phyloP scores from a whole-genome alignment of 2,797 vertebrate species.

The Macrochelys suwanniensis region DNA sequence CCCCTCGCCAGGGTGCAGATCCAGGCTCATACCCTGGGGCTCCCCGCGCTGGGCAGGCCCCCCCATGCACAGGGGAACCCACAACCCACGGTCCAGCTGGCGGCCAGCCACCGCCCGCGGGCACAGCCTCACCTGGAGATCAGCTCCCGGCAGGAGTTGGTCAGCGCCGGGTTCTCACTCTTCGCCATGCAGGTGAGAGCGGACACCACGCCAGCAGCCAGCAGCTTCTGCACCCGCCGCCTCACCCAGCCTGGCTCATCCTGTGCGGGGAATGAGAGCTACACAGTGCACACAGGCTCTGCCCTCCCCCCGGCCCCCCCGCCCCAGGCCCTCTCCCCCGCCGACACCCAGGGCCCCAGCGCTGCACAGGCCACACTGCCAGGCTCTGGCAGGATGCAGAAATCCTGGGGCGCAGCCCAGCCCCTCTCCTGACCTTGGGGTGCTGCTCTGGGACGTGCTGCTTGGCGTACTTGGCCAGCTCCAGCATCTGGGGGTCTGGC shows the following conservation, averaged over 20 bases:
- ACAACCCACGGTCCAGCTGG: neutral
- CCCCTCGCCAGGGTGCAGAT: no score
- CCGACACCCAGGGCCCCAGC: accelerated
- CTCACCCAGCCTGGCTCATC: conserved; percentile 84
- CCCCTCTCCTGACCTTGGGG: conserved; percentile 88
- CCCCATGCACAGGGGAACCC: neutral
- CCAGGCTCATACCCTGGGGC: no score
- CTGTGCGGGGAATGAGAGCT: neutral
- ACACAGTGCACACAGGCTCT: neutral
- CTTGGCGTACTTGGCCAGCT: conserved; percentile 97
- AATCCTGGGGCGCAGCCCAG: accelerated
- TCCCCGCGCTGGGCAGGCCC: no score
- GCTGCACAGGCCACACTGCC: no score
- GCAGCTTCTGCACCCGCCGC: conserved; percentile 90
- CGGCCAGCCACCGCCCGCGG: accelerated
- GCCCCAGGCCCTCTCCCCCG: accelerated
- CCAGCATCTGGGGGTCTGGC: conserved; percentile 95
- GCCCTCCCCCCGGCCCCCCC: neutral
- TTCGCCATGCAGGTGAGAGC: conserved; percentile 96
- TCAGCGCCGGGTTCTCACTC: conserved; percentile 91
- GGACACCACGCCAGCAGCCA: conserved; percentile 92
- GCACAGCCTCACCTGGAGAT: conserved; percentile 88
- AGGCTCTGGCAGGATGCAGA: accelerated
- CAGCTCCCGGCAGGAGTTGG: conserved; percentile 91
- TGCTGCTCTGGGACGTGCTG: conserved; percentile 97